These are phyloP conservation scores for Lithobates pipiens DNA, from an alignment of 2,797 vertebrate genomes.

Conservation along the genomic window DNA sequence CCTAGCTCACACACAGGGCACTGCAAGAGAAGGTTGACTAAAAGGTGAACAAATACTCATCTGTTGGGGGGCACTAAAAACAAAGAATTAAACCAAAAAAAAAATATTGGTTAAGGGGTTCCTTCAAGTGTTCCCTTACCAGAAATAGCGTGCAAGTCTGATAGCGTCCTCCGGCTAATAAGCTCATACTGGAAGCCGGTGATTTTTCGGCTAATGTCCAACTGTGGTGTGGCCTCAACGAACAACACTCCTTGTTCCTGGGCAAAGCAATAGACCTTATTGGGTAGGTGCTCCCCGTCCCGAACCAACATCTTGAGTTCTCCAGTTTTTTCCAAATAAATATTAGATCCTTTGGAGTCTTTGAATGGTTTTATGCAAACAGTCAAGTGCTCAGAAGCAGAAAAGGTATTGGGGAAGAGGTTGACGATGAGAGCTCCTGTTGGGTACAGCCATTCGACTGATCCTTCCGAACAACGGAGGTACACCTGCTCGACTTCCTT, in stretches of 20 bases:
- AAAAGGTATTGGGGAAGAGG: constrained; percentile 88
- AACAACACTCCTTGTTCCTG: constrained; percentile 91
- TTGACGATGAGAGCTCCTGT: constrained; percentile 96
- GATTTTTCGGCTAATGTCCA: constrained; percentile 92
- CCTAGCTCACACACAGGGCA: constrained; percentile 5
- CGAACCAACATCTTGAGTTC: constrained; percentile 88
- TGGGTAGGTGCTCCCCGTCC: constrained; percentile 79
- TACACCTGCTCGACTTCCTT: constrained; percentile 98
- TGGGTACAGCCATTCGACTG: constrained; percentile 96
- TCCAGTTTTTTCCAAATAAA: constrained; percentile 95
- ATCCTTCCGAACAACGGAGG: constrained; percentile 91
- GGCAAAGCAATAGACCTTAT: constrained; percentile 87
- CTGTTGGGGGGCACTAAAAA: neutral
- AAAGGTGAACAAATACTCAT: neutral
- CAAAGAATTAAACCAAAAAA: neutral
- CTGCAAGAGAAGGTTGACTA: neutral
- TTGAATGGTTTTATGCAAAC: constrained; percentile 92
- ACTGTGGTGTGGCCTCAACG: constrained; percentile 90
- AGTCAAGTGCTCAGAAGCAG: constrained; percentile 81
- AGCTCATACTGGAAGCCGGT: constrained; percentile 95
- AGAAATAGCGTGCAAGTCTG: constrained; percentile 76
- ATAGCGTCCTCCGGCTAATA: constrained; percentile 78
- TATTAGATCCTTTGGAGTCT: constrained; percentile 90
- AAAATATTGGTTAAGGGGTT: neutral
- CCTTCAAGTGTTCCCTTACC: constrained; percentile 79